These are phyloP conservation scores for Bellardia bayeri DNA, from an alignment of 2,888 invertebrate genomes.

Conservation along the genomic window DNA sequence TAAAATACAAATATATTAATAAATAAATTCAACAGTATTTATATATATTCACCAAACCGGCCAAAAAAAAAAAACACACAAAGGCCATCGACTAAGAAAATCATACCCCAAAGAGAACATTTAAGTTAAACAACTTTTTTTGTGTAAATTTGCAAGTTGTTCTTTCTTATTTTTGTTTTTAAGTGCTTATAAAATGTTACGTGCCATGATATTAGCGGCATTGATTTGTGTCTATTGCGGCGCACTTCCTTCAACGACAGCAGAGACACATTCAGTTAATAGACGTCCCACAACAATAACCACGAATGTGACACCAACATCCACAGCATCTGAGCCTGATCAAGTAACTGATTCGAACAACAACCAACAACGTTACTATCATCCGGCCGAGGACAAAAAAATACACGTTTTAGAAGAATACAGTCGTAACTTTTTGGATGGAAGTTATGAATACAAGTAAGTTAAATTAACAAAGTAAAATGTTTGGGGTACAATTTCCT, in stretches of 20 bases:
- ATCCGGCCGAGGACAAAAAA: conserved; percentile 71
- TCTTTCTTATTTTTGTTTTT: conserved; percentile 4
- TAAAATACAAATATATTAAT: background rate
- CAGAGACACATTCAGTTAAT: conserved; percentile 70
- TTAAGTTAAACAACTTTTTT: conserved; percentile 51
- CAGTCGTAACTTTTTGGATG: conserved; percentile 76
- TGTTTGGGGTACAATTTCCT: background rate
- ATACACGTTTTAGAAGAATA: conserved; percentile 77
- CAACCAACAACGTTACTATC: conserved; percentile 49
- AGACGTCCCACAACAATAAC: conserved; percentile 70
- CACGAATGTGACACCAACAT: background rate
- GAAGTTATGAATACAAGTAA: conserved; percentile 78
- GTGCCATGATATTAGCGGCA: conserved; percentile 62
- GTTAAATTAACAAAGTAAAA: background rate
- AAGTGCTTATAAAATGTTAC: conserved; percentile 72
- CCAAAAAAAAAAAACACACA: background rate
- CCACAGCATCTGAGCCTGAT: conserved; percentile 13
- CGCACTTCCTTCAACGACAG: background rate
- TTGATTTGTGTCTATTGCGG: conserved; percentile 69
- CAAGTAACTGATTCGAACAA: conserved; percentile 12
- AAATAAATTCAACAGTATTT: too few species aligned
- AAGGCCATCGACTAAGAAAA: background rate
- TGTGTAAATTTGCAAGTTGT: conserved; percentile 39
- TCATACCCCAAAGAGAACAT: conserved; percentile 1
- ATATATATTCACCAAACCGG: background rate